Evolutionary conservation across 2,113 vertebrate species (phyloP), one percentile per base, ranked within the genome.

Genomic region (Alligator sinensis): DNA sequence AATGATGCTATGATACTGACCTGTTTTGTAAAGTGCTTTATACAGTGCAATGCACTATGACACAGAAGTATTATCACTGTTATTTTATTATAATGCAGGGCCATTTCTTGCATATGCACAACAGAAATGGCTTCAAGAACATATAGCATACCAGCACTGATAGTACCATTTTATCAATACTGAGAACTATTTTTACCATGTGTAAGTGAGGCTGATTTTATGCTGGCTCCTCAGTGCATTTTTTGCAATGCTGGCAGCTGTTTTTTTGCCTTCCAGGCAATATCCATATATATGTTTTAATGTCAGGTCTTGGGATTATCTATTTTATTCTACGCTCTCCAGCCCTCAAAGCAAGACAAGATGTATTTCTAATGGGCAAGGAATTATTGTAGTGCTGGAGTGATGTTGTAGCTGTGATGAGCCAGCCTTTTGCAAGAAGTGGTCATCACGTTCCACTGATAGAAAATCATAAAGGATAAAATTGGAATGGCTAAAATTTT

Each of bases 241-340:
- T 30, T 74, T 87, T 77, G 60, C 55, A 64, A 14, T 0, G 0
- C 11, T 38, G n/a, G 61, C 38, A 87, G 75, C 64, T 0, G 0
- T 30, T 82, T 82, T 27, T 24, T 27, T 58, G 38, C 1, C 17
- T 79, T 10, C 55, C 47, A 47, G 19, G 66, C 66, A 70, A 21
- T 74, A 0, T 14, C 38, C 2, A 70, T 8, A 6, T 68, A 54
- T 10, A 15, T 34, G 28, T 59, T 63, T 91, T 91, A 77, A 30
- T 83, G 94, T 90, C 17, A 1, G 55, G 18, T 30, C 7, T 19
- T 38, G 17, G 59, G 22, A 38, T 2, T 1, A 1, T 0, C 47
- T 74, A 38, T 24, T 47, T 47, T 47, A 14, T 15, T 74, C 22
- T 38, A 16, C 66, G 27, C 30, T 64, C 27, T 92, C 38, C 80